phyloP scores from a whole-genome alignment of 2,113 vertebrate genomes.

The Anguilla japonica region DNA sequence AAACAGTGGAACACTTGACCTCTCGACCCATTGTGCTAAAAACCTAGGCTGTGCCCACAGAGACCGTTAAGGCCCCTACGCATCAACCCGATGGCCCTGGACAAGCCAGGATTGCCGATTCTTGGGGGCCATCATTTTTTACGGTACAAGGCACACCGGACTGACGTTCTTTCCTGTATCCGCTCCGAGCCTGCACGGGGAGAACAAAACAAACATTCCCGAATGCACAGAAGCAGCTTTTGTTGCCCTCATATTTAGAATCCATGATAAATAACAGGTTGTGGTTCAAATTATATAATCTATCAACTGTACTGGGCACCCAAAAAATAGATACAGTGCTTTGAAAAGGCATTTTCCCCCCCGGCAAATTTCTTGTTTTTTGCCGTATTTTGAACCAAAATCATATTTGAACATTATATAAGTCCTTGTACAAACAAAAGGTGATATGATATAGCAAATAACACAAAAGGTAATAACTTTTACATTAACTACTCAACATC shows the following conservation, averaged over 20 bases:
- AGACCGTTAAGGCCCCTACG: not conserved
- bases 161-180: not conserved
- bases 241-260: not conserved
- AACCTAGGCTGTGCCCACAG: not conserved
- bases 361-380: too few species aligned
- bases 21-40: constrained; percentile 7
- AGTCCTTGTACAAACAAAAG: too few species aligned
- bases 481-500: too few species aligned
- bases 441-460: too few species aligned
- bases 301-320: not conserved
- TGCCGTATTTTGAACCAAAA: too few species aligned
- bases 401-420: too few species aligned
- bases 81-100: not conserved
- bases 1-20: constrained; percentile 11
- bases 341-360: not conserved
- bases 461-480: too few species aligned
- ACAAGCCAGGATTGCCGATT: not conserved
- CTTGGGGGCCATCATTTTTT: not conserved
- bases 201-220: not conserved
- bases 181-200: not conserved
- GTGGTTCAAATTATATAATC: not conserved
- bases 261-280: not conserved
- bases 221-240: not conserved
- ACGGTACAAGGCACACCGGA: not conserved
- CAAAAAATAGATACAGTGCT: not conserved